phyloP scores from a whole-genome alignment of 2,888 invertebrate species.

The Parapristionchus giblindavisi region DNA sequence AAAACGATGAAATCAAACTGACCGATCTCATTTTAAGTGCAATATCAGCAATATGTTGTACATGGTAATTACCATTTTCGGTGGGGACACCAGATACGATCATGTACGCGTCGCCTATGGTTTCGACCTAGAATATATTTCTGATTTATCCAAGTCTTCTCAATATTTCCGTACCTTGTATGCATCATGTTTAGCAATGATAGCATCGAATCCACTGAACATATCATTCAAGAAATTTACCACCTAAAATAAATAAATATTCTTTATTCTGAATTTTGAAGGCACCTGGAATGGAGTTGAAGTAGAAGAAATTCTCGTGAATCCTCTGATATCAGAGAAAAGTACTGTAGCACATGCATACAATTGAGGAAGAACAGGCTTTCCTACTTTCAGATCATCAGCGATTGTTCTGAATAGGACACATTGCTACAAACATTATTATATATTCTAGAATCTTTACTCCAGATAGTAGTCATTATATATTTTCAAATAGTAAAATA shows the following conservation, averaged over 20 bases:
- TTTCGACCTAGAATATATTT: slow-evolving; percentile 46
- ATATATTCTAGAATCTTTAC: neutral
- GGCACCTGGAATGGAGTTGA: slow-evolving; percentile 68
- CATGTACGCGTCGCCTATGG: slow-evolving; percentile 69
- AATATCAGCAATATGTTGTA: slow-evolving; percentile 66
- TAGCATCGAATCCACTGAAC: slow-evolving; percentile 68
- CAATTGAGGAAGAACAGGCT: slow-evolving; percentile 66
- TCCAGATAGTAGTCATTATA: neutral
- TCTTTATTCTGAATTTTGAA: neutral
- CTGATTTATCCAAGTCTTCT: neutral
- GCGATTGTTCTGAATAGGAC: slow-evolving; percentile 60
- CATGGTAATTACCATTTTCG: slow-evolving; percentile 67
- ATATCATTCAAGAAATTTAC: slow-evolving; percentile 68
- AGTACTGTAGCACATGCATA: slow-evolving; percentile 67
- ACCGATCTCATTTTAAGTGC: slow-evolving; percentile 68
- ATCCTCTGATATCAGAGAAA: slow-evolving; percentile 67
- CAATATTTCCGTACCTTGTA: slow-evolving; percentile 57
- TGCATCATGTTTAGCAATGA: slow-evolving; percentile 68
- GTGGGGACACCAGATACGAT: slow-evolving; percentile 68
- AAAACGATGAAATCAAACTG: no score
- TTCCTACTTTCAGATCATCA: slow-evolving; percentile 67
- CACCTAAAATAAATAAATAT: slow-evolving; percentile 43
- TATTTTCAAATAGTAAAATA: neutral
- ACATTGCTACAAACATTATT: neutral
- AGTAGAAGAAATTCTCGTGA: slow-evolving; percentile 68